Conservation (phyloP, 2,113 vertebrate species). For the Percina caprodes region DNA sequence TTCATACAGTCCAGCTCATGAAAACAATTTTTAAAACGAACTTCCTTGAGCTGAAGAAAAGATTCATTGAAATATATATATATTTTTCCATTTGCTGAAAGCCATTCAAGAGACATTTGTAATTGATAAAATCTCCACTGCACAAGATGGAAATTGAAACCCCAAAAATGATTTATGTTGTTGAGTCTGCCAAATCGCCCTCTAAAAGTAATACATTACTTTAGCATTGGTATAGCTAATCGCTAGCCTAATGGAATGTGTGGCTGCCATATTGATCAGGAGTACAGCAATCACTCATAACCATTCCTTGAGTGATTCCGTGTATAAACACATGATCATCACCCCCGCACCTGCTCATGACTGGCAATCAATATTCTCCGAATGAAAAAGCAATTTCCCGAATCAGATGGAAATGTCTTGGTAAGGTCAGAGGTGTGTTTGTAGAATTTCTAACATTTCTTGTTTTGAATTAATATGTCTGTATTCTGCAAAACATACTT, state of each 20-base stretch:
- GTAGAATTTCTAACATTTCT: conserved; percentile 20
- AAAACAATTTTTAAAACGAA: background rate
- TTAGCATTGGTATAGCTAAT: conserved; percentile 76
- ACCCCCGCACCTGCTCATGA: conserved; percentile 45
- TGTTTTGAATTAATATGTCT: conserved; percentile 32
- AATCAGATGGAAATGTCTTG: conserved; percentile 47
- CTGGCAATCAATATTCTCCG: conserved; percentile 47
- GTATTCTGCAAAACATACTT: background rate
- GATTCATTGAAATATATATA: background rate
- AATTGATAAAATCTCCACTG: conserved; percentile 53
- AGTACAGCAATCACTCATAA: conserved; percentile 61
- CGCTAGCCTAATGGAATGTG: conserved; percentile 75
- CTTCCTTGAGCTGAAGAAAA: conserved; percentile 8
- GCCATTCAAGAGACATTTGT: conserved; percentile 30
- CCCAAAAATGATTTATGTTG: conserved; percentile 73
- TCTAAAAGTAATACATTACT: conserved; percentile 73
- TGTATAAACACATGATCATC: conserved; percentile 52
- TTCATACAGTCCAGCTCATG: background rate
- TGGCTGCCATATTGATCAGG: conserved; percentile 75
- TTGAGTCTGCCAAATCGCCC: conserved; percentile 67
- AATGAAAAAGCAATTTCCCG: conserved; percentile 51
- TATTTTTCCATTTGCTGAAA: conserved; percentile 4
- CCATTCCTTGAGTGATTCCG: conserved; percentile 53
- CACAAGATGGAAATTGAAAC: conserved; percentile 55
- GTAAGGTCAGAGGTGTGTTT: conserved; percentile 39